Evolutionary conservation across 2,888 invertebrate species (phyloP).

Genomic region (Ormyrus rosae): DNA sequence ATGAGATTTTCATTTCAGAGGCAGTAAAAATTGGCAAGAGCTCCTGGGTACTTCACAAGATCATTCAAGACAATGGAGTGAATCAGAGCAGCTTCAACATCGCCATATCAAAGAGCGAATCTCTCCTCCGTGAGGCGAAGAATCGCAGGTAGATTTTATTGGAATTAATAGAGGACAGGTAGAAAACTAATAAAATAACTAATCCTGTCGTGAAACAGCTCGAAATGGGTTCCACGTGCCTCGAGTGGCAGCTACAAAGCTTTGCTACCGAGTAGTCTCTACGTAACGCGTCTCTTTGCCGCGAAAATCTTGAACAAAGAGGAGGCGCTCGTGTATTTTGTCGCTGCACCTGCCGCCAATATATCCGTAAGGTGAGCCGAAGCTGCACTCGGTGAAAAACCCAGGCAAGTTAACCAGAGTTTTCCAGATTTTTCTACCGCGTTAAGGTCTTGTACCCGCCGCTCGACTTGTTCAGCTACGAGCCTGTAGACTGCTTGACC

Average conservation of each 20-base stretch:
- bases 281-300: constrained; percentile 21
- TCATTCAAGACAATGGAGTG: not conserved
- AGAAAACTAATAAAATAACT: not conserved
- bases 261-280: not conserved
- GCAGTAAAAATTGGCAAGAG: constrained; percentile 8
- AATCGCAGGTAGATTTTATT: no score
- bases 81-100: constrained; percentile 9
- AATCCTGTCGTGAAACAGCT: not conserved
- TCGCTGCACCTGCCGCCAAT: constrained; percentile 33
- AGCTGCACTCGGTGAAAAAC: not conserved
- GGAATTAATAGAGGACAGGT: no score
- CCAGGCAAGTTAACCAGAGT: no score
- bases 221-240: not conserved
- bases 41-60: constrained; percentile 26
- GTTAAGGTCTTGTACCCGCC: constrained; percentile 34
- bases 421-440: constrained; percentile 42
- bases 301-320: not conserved
- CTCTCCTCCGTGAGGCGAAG: no score
- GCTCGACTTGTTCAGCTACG: constrained; percentile 11
- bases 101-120: constrained; percentile 8
- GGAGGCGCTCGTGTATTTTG: constrained; percentile 40
- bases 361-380: constrained; percentile 29
- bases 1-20: not conserved
- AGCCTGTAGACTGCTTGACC: constrained; percentile 41
- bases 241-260: not conserved